Evolutionary conservation across 2,888 invertebrate species (phyloP), one percentile per base, ranked within the genome.

Genomic region (Leucophenga maculata): DNA sequence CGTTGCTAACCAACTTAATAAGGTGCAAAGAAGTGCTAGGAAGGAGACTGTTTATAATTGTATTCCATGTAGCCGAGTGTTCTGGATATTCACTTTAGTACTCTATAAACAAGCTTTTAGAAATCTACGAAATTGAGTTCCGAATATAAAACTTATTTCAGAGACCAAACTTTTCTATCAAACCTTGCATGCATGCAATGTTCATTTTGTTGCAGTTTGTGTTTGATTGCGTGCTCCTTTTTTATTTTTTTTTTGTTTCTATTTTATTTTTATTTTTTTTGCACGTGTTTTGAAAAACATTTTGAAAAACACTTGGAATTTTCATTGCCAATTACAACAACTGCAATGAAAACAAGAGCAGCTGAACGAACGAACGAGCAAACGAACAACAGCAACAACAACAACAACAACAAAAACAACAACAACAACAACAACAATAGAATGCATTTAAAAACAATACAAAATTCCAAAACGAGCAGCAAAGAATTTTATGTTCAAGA

Each of bases 251-350:
- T 26, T 14, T 57, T 57, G 22, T 57, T 57, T 14, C 26, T 57
- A 14, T 57, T 57, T 46, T 26, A 14, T 26, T 2, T 14, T 4
- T 57, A 1, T 57, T 26, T 26, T 26, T 57, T 22, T 9, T 57
- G 57, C 77, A 77, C 73, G 77, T 77, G 77, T 77, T 77, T 77
- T 77, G 60, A 76, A 74, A 78, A 77, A 72, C 74, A 72, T 20
- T 57, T 57, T 57, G 22, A 22, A 20, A 57, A 57, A 57, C 57
- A 57, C 22, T 22, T 57, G 57, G 26, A 26, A 57, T 26, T 22
- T 57, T 57, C 11, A 57, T 14, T 26, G 14, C 26, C 57, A 57
- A 57, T 26, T 20, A 57, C 57, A 57, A 57, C 31, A 57, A 57
- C 26, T 22, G 2, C 8, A 57, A 57, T 26, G 26, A 57, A 22